Percentiles rank a stretch among this genome's conserved stretches.
These are phyloP conservation scores for Craniophora ligustri DNA, from an alignment of 2,888 invertebrate genomes.

Conservation along the genomic window DNA sequence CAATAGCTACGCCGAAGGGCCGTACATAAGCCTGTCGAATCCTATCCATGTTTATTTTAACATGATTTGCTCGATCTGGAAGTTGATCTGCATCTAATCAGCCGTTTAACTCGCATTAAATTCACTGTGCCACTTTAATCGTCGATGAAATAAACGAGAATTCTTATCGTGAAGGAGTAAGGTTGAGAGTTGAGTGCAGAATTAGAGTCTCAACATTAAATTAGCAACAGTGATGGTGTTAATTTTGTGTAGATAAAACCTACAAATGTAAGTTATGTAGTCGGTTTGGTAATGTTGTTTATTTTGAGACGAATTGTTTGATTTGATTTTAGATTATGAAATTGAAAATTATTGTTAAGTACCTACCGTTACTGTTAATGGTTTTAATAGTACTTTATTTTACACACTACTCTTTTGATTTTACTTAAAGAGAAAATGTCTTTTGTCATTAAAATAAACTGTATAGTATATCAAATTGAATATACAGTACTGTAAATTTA, in stretches of 20 bases:
- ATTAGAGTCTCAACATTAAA: constrained; percentile 10
- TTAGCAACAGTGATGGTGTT: constrained; percentile 42
- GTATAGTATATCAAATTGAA: no score
- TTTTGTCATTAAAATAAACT: no score
- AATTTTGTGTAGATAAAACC: constrained; percentile 51
- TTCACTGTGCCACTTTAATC: constrained; percentile 35
- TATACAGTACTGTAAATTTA: no score
- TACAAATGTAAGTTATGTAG: constrained; percentile 43
- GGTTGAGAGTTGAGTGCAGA: constrained; percentile 1
- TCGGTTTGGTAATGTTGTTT: constrained; percentile 33
- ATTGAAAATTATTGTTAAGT: constrained; percentile 18
- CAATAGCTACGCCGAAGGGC: constrained; percentile 21
- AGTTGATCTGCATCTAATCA: constrained; percentile 62
- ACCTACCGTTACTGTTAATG: not conserved
- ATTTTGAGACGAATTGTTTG: constrained; percentile 46
- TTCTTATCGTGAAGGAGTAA: not conserved
- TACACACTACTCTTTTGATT: no score
- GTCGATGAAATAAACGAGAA: not conserved
- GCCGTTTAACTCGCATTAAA: constrained; percentile 53
- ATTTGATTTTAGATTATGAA: constrained; percentile 20
- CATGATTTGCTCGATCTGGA: constrained; percentile 65
- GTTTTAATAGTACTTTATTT: no score
- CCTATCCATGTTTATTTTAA: constrained; percentile 60
- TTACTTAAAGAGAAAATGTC: no score
- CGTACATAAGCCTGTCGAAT: constrained; percentile 53